Conservation (phyloP, 1,140 invertebrate genomes). For the Anoplolepis gracilipes region DNA sequence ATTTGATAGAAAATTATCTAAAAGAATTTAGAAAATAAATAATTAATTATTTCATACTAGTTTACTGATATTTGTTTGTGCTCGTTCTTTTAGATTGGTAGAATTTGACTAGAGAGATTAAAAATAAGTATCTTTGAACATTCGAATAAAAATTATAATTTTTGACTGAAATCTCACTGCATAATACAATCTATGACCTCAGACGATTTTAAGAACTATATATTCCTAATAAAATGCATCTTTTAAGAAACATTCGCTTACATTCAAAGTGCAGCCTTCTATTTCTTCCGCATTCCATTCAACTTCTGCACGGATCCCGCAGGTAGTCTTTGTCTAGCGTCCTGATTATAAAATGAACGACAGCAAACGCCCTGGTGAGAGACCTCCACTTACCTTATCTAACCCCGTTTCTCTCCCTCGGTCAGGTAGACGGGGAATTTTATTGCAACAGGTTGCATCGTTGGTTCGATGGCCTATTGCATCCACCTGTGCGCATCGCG, state of each 20-base stretch:
- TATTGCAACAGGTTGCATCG: conserved; percentile 81
- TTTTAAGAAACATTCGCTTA: too few species aligned
- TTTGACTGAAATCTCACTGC: background rate
- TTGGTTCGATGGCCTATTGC: conserved; percentile 71
- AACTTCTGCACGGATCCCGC: conserved; percentile 53
- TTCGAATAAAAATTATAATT: background rate
- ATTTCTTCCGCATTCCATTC: conserved; percentile 20
- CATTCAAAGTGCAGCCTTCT: background rate
- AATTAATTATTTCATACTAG: too few species aligned
- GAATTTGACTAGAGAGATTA: too few species aligned
- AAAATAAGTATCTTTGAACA: too few species aligned
- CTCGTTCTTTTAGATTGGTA: too few species aligned
- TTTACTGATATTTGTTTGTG: too few species aligned
- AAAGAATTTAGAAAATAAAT: too few species aligned
- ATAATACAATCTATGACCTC: background rate
- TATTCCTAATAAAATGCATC: background rate
- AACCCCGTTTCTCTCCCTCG: conserved; percentile 34
- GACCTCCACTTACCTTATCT: conserved; percentile 53
- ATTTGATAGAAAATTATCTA: too few species aligned
- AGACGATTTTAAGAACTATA: background rate
- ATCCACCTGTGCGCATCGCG: conserved; percentile 63
- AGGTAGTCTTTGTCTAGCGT: conserved; percentile 70
- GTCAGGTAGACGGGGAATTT: conserved; percentile 76
- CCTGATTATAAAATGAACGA: conserved; percentile 71
- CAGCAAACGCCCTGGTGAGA: conserved; percentile 52